These are phyloP conservation scores for Sebastes nivosus DNA, from an alignment of 2,797 vertebrate species.

Conservation along the genomic window DNA sequence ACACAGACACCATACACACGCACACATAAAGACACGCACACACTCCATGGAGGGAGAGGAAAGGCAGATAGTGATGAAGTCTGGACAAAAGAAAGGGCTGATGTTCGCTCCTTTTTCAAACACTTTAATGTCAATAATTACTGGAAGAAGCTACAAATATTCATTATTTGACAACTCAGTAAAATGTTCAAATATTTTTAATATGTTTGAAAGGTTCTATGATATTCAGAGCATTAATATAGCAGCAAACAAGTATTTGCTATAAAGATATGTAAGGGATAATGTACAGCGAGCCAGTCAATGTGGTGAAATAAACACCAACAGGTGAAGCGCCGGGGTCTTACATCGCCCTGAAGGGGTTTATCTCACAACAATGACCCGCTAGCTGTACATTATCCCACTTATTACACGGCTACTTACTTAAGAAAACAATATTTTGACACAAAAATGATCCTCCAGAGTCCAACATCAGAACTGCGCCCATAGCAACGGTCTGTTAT, in stretches of 20 bases:
- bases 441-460: accelerated
- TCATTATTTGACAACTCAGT: neutral
- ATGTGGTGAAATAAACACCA: too few relatives aligned
- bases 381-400: accelerated
- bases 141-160: neutral
- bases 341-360: too few relatives aligned
- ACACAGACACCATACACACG: neutral
- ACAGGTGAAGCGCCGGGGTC: accelerated
- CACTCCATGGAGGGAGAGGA: neutral
- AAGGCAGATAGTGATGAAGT: neutral
- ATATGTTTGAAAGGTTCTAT: too few relatives aligned
- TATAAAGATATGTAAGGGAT: too few relatives aligned
- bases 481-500: too few relatives aligned
- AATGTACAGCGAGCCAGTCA: too few relatives aligned
- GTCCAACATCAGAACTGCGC: too few relatives aligned
- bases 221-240: too few relatives aligned
- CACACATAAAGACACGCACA: neutral
- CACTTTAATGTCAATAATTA: neutral
- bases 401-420: too few relatives aligned
- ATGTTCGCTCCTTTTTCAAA: neutral
- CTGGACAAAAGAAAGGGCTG: neutral
- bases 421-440: too few relatives aligned
- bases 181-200: neutral
- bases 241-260: too few relatives aligned
- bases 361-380: too few relatives aligned